Conservation (phyloP, 2,888 invertebrate species). For the Beris morrisii region DNA sequence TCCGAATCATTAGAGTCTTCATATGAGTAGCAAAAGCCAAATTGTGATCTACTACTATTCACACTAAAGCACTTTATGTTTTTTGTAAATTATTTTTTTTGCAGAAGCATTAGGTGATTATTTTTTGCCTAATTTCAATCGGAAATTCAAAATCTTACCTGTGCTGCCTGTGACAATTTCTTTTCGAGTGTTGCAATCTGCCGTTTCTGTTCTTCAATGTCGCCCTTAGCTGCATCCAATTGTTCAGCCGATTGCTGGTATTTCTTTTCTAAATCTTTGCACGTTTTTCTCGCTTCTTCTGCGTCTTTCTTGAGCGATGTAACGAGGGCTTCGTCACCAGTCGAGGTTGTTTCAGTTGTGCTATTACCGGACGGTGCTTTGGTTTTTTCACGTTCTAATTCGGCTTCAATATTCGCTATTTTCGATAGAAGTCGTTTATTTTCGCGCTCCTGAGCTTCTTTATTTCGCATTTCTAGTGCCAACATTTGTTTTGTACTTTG, state of each 20-base stretch:
- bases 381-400: constrained; percentile 70
- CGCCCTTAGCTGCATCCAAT: constrained; percentile 72
- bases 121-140: neutral
- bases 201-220: constrained; percentile 78
- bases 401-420: constrained; percentile 79
- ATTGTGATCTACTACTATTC: constrained; percentile 36
- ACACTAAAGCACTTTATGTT: constrained; percentile 14
- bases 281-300: constrained; percentile 73
- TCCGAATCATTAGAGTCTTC: constrained; percentile 49
- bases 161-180: constrained; percentile 65
- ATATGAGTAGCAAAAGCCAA: constrained; percentile 53
- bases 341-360: constrained; percentile 34
- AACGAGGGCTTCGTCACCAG: constrained; percentile 67
- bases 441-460: constrained; percentile 81
- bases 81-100: neutral
- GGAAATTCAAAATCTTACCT: constrained; percentile 54
- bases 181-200: constrained; percentile 77
- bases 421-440: constrained; percentile 79
- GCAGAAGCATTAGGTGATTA: too few relatives aligned
- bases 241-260: constrained; percentile 75
- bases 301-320: constrained; percentile 73
- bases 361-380: constrained; percentile 48
- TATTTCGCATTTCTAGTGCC: constrained; percentile 81
- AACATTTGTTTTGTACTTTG: constrained; percentile 91
- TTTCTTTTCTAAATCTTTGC: constrained; percentile 79